A percentile compares a stretch with the other conserved stretches of the same genome.
Evolutionary conservation across 2,888 invertebrate genomes (phyloP).

Genomic region (Mesorhabditis sp.): DNA sequence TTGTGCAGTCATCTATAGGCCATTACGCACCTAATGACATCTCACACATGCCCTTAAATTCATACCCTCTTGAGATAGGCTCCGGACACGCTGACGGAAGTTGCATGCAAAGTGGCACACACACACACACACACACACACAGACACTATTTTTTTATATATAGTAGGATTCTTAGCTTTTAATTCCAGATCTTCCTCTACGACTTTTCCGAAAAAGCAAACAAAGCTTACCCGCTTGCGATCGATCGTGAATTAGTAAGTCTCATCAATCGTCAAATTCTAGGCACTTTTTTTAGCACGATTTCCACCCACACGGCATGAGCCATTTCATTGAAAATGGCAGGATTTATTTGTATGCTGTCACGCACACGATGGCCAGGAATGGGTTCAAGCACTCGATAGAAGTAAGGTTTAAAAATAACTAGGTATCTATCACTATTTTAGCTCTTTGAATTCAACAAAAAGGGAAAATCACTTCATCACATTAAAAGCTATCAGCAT

Average conservation of each 20-base stretch:
- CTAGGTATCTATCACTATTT: background rate
- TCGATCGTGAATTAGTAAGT: background rate
- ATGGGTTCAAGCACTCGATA: slow-evolving; percentile 4
- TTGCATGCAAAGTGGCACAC: too few species aligned
- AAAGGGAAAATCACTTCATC: background rate
- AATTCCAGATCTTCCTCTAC: background rate
- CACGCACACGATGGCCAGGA: background rate
- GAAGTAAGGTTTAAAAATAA: background rate
- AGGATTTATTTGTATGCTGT: background rate
- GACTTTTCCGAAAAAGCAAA: background rate
- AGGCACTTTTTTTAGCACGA: background rate
- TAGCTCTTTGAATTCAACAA: slow-evolving; percentile 2
- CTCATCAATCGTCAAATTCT: background rate
- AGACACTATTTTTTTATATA: background rate
- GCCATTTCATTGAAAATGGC: background rate
- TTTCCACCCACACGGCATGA: background rate
- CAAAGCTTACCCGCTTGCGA: background rate
- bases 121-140: too few species aligned
- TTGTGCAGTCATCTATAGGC: too few species aligned
- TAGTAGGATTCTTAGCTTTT: background rate
- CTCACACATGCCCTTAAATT: too few species aligned
- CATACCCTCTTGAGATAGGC: too few species aligned
- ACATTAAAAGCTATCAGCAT: background rate
- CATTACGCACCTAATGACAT: too few species aligned
- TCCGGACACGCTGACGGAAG: too few species aligned